Conservation (phyloP, 2,888 invertebrate species). For the Platycheirus albimanus region DNA sequence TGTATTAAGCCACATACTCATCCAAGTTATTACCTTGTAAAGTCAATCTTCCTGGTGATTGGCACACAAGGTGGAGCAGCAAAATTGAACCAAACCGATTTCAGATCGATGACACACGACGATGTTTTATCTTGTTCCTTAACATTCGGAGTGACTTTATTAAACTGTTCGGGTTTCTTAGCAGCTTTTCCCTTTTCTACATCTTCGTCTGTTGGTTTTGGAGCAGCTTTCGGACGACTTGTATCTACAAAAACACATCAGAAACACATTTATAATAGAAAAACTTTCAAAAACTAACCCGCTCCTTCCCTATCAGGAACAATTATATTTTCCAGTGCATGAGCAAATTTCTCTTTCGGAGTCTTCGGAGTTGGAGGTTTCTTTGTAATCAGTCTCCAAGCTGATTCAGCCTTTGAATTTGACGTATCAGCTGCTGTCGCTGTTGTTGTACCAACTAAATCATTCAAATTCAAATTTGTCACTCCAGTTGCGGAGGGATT, state of each 20-base stretch:
- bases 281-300: conserved; percentile 23
- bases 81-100: conserved; percentile 98
- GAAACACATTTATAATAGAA: not conserved
- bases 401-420: conserved; percentile 81
- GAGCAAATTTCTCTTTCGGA: conserved; percentile 84
- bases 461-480: conserved; percentile 78
- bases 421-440: conserved; percentile 75
- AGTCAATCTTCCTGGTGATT: conserved; percentile 96
- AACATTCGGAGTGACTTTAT: conserved; percentile 84
- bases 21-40: conserved; percentile 87
- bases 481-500: conserved; percentile 74
- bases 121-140: conserved; percentile 88
- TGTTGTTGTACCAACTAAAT: conserved; percentile 76
- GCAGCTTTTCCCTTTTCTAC: conserved; percentile 80
- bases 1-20: too few species aligned
- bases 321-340: conserved; percentile 79
- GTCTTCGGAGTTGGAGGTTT: conserved; percentile 86
- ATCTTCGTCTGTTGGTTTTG: conserved; percentile 80
- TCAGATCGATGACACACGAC: conserved; percentile 93
- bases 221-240: conserved; percentile 68
- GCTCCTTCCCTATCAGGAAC: conserved; percentile 76
- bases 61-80: conserved; percentile 98
- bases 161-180: conserved; percentile 78
- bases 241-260: conserved; percentile 5
- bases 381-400: conserved; percentile 82